Evolutionary conservation across 2,888 invertebrate genomes (phyloP).

Genomic region (Himalopsyche anomala): DNA sequence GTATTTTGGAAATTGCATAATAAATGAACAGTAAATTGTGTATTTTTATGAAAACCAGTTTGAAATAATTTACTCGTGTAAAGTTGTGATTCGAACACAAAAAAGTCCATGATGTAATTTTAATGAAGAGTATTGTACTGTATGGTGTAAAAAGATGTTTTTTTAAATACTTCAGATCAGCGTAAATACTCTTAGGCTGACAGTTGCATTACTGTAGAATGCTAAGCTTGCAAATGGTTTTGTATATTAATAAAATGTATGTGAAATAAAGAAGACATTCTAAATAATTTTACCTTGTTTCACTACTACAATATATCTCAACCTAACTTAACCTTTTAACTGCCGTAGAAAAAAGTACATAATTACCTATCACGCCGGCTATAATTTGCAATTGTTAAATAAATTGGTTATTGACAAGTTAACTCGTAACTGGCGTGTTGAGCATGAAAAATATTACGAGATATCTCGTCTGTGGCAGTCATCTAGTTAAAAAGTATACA

Average conservation of each 20-base stretch:
- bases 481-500: no score
- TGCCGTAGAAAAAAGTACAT: no score
- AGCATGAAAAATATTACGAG: no score
- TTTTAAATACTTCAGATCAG: neutral
- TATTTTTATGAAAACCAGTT: slow-evolving; percentile 1
- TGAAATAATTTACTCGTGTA: neutral
- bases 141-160: slow-evolving; percentile 18
- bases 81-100: slow-evolving; percentile 17
- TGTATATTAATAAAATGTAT: slow-evolving; percentile 25
- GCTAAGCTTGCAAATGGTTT: slow-evolving; percentile 34
- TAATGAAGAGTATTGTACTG: neutral
- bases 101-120: slow-evolving; percentile 13
- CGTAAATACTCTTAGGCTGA: neutral
- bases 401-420: no score
- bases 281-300: neutral
- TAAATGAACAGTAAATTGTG: neutral
- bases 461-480: no score
- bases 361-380: no score
- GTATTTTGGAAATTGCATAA: neutral
- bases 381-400: no score
- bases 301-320: no score
- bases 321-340: no score
- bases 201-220: neutral
- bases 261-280: slow-evolving; percentile 22
- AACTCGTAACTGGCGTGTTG: no score